Percentiles rank a stretch among this genome's conserved stretches.
These are phyloP conservation scores for Erynnis tages DNA, from an alignment of 2,888 invertebrate genomes.

Conservation along the genomic window DNA sequence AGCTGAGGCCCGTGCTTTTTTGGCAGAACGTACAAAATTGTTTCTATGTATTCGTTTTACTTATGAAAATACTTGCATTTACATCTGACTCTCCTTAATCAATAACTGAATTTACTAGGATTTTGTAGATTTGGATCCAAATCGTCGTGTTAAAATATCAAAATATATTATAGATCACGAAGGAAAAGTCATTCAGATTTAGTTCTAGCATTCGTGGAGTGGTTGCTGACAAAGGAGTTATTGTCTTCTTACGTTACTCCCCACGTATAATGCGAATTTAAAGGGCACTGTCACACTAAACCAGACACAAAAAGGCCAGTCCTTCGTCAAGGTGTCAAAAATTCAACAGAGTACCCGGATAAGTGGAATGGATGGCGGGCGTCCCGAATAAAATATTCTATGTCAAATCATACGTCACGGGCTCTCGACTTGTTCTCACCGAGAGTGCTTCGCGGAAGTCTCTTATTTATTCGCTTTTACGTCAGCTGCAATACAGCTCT, in stretches of 20 bases:
- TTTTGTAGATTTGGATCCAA: no score
- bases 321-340: conserved; percentile 73
- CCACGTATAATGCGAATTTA: conserved; percentile 66
- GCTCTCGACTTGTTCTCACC: conserved; percentile 71
- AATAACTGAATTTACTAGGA: no score
- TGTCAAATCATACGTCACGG: conserved; percentile 79
- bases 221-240: conserved; percentile 43
- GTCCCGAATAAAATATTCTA: conserved; percentile 76
- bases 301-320: conserved; percentile 70
- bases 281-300: conserved; percentile 69
- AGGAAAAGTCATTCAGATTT: conserved; percentile 11
- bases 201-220: conserved; percentile 35
- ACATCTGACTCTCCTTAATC: no score
- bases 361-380: conserved; percentile 78
- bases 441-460: conserved; percentile 74
- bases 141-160: no score
- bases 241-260: conserved; percentile 40
- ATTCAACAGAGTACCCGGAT: conserved; percentile 75
- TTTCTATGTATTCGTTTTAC: not conserved
- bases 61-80: not conserved
- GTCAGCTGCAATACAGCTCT: conserved; percentile 63
- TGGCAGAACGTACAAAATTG: conserved; percentile 13
- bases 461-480: conserved; percentile 77
- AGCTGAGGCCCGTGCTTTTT: conserved; percentile 29
- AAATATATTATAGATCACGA: no score